These are phyloP conservation scores for Merluccius polli DNA, from an alignment of 2,797 vertebrate species.

Conservation along the genomic window DNA sequence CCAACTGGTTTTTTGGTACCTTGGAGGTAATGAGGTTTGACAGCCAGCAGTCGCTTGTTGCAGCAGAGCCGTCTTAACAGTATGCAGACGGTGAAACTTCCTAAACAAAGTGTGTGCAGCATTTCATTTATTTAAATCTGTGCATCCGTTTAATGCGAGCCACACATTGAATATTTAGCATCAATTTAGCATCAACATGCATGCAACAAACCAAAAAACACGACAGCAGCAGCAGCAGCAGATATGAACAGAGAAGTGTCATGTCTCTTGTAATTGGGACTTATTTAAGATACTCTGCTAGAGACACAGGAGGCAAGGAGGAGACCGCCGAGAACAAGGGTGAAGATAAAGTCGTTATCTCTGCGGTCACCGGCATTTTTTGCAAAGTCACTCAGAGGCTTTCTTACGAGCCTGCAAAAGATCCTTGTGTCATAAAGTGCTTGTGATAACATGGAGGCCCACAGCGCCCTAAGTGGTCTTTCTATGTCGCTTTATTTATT, in stretches of 20 bases:
- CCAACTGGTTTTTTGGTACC: not conserved
- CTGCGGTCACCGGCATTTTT: not conserved
- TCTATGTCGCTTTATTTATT: slow-evolving; percentile 57
- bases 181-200: not conserved
- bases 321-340: not conserved
- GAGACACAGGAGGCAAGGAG: not conserved
- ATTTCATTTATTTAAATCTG: not conserved
- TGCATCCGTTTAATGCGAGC: not conserved
- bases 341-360: not conserved
- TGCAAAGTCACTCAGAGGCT: not conserved
- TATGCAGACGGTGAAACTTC: not conserved
- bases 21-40: not conserved
- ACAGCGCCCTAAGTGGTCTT: slow-evolving; percentile 8
- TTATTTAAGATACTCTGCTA: not conserved
- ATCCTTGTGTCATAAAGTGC: not conserved
- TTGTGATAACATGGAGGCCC: slow-evolving; percentile 21
- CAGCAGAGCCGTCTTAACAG: no score
- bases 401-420: not conserved
- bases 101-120: not conserved
- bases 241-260: not conserved
- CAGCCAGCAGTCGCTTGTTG: not conserved
- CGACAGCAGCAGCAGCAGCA: not conserved
- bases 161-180: not conserved
- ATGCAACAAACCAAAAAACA: not conserved
- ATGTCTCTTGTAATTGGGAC: not conserved